A percentile compares a stretch with the other conserved stretches of the same genome.
phyloP scores from a whole-genome alignment of 2,797 vertebrate genomes.

The Cetoscarus ocellatus region DNA sequence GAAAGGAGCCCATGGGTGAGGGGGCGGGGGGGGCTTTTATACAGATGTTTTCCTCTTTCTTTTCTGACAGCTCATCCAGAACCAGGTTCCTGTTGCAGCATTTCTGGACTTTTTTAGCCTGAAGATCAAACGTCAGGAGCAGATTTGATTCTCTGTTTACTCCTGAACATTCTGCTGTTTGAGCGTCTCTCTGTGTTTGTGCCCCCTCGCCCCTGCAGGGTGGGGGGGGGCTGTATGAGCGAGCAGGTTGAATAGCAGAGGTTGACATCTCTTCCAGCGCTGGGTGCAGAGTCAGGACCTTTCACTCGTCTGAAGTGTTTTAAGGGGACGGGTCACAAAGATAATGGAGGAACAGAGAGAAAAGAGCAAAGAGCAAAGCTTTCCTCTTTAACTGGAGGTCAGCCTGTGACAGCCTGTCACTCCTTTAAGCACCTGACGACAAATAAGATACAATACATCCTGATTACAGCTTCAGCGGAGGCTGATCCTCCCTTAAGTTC shows the following conservation, averaged over 20 bases:
- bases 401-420: slow-evolving; percentile 60
- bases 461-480: slow-evolving; percentile 57
- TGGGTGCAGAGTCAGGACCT: slow-evolving; percentile 77
- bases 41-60: slow-evolving; percentile 79
- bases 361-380: slow-evolving; percentile 67
- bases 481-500: background rate
- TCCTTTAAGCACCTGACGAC: slow-evolving; percentile 44
- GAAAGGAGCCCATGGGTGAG: slow-evolving; percentile 74
- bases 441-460: slow-evolving; percentile 57
- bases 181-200: background rate
- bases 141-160: background rate
- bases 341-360: slow-evolving; percentile 67
- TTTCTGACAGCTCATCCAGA: slow-evolving; percentile 84
- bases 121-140: background rate
- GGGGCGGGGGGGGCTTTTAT: slow-evolving; percentile 65
- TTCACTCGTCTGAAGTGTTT: slow-evolving; percentile 77
- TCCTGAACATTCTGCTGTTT: background rate
- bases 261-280: slow-evolving; percentile 69
- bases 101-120: slow-evolving; percentile 21
- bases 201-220: slow-evolving; percentile 1
- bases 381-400: slow-evolving; percentile 64
- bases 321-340: slow-evolving; percentile 75
- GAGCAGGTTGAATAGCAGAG: slow-evolving; percentile 69
- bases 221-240: slow-evolving; percentile 1
- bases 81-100: slow-evolving; percentile 58